Evolutionary conservation across 1,140 invertebrate species (phyloP).

Genomic region (Ephestia elutella): DNA sequence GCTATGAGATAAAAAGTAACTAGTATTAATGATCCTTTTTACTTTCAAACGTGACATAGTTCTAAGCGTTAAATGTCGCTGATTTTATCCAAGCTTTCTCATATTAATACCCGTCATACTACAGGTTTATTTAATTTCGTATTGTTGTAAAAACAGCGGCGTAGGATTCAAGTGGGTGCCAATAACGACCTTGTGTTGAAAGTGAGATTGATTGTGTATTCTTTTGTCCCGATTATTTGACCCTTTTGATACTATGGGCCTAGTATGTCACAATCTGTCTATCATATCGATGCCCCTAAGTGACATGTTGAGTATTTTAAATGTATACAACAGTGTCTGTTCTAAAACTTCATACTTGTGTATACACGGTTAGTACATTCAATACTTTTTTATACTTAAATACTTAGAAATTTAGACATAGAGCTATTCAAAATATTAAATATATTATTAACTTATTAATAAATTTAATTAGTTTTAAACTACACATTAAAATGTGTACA

Average conservation of each 20-base stretch:
- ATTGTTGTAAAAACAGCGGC: slow-evolving; percentile 13
- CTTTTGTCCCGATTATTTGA: neutral
- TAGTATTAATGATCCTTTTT: slow-evolving; percentile 1
- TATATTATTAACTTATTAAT: too few species aligned
- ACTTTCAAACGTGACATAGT: neutral
- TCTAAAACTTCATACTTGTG: too few species aligned
- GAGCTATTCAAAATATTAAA: too few species aligned
- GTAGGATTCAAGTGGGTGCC: slow-evolving; percentile 26
- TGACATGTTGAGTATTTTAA: too few species aligned
- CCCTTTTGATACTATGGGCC: neutral
- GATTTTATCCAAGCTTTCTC: neutral
- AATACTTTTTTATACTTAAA: too few species aligned
- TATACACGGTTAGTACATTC: too few species aligned
- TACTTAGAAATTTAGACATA: too few species aligned
- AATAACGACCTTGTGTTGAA: slow-evolving; percentile 30
- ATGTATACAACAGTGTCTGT: neutral
- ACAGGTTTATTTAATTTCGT: slow-evolving; percentile 6
- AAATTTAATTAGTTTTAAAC: too few species aligned
- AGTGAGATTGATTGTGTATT: slow-evolving; percentile 26
- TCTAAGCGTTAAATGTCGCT: neutral
- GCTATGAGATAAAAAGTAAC: too few species aligned
- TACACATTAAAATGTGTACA: too few species aligned
- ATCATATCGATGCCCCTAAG: neutral
- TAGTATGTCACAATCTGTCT: slow-evolving; percentile 8
- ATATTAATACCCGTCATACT: neutral